Evolutionary conservation across 1,140 invertebrate species (phyloP).

Genomic region (Trinorchestia longiramus): DNA sequence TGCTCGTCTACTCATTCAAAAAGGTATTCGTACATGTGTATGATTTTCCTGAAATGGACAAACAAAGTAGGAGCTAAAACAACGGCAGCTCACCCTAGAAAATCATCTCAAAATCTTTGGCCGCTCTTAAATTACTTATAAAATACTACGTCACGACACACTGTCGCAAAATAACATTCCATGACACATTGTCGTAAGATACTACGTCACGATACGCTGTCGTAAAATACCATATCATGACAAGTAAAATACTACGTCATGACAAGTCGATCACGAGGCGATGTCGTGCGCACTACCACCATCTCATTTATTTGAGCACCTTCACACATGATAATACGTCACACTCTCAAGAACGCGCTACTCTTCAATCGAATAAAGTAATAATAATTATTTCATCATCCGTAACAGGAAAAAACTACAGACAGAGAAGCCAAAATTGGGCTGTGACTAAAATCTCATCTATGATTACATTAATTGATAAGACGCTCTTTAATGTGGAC

Average conservation of each 20-base stretch:
- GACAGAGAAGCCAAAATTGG: background rate
- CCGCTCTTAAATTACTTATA: slow-evolving; percentile 38
- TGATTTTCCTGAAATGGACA: background rate
- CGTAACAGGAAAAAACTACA: background rate
- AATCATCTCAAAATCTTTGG: slow-evolving; percentile 39
- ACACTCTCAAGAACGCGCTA: background rate
- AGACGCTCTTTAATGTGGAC: slow-evolving; percentile 28
- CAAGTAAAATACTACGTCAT: background rate
- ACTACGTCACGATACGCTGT: background rate
- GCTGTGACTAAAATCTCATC: background rate
- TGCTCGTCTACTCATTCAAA: background rate
- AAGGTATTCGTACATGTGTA: background rate
- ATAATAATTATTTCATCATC: background rate
- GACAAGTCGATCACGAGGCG: background rate
- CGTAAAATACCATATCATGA: background rate
- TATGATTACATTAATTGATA: background rate
- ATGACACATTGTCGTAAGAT: background rate
- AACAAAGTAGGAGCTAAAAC: background rate
- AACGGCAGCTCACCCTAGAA: background rate
- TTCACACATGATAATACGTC: background rate
- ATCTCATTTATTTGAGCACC: background rate
- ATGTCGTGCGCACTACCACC: background rate
- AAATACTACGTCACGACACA: background rate
- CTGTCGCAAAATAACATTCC: background rate
- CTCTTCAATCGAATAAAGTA: background rate